Conservation (phyloP, 2,113 vertebrate genomes). For the Penelope pileata region DNA sequence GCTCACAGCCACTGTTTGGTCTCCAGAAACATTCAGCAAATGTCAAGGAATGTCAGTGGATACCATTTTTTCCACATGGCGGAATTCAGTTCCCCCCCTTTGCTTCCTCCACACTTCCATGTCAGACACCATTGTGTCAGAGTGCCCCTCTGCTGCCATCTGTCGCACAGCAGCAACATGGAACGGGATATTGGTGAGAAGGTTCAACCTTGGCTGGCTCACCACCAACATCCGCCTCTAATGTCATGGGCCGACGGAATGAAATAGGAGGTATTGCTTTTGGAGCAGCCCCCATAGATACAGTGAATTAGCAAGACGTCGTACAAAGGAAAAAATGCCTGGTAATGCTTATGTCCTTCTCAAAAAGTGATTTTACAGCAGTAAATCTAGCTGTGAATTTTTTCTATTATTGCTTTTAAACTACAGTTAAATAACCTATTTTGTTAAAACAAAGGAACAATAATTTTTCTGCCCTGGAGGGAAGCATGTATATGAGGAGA, state of each 20-base stretch:
- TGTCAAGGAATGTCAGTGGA: background rate
- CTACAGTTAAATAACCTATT: background rate
- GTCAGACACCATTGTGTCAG: background rate
- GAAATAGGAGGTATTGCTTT: no score
- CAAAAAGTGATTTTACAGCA: background rate
- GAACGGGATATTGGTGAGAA: no score
- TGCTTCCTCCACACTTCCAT: no score
- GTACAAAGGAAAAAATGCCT: background rate
- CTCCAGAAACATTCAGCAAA: background rate
- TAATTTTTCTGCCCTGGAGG: background rate
- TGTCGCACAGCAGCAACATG: no score
- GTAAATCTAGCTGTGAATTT: background rate
- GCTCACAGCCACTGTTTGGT: background rate
- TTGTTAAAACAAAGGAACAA: background rate
- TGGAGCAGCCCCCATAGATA: background rate
- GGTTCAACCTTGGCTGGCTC: no score
- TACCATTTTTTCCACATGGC: no score
- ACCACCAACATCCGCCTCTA: no score
- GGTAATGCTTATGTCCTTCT: background rate
- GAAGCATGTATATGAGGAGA: background rate
- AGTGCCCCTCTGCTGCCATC: no score
- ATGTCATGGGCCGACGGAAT: no score
- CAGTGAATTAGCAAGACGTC: background rate
- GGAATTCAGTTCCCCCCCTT: background rate
- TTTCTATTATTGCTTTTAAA: background rate